Conservation (phyloP, 2,113 vertebrate genomes). For the Cisticola juncidis region DNA sequence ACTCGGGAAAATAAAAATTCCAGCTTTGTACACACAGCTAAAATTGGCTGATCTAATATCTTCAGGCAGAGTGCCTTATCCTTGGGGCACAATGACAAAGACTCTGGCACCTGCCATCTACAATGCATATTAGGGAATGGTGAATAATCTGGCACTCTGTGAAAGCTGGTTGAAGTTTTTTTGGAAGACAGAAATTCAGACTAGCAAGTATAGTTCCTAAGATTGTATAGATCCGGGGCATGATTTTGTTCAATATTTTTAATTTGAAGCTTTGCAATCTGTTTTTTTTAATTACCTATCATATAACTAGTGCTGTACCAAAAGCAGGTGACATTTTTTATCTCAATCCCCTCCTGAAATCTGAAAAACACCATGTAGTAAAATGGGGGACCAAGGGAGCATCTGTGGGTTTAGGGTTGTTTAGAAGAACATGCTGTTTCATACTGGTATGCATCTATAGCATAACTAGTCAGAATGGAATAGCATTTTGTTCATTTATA, state of each 20-base stretch:
- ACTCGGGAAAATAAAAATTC: conserved; percentile 16
- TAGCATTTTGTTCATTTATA: background rate
- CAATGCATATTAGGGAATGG: background rate
- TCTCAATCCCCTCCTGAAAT: background rate
- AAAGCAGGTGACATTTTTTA: background rate
- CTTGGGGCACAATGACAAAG: conserved; percentile 27
- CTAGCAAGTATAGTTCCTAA: background rate
- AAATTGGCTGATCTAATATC: conserved; percentile 33
- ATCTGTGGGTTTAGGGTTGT: background rate
- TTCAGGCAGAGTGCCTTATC: conserved; percentile 30
- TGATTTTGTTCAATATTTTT: background rate
- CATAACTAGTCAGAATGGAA: background rate
- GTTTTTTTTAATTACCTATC: background rate
- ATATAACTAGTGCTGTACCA: background rate
- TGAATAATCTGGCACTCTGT: background rate
- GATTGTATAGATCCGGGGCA: background rate
- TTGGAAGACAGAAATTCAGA: background rate
- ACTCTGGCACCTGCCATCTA: conserved; percentile 4
- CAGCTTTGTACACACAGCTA: conserved; percentile 18
- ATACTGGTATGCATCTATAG: background rate
- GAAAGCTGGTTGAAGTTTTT: background rate
- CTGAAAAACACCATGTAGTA: background rate
- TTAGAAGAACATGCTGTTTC: background rate
- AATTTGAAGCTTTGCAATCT: background rate
- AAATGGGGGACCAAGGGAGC: background rate